Base-by-base conservation (phyloP, 2,888 invertebrate genomes). In the Metacarcinus magister region DNA sequence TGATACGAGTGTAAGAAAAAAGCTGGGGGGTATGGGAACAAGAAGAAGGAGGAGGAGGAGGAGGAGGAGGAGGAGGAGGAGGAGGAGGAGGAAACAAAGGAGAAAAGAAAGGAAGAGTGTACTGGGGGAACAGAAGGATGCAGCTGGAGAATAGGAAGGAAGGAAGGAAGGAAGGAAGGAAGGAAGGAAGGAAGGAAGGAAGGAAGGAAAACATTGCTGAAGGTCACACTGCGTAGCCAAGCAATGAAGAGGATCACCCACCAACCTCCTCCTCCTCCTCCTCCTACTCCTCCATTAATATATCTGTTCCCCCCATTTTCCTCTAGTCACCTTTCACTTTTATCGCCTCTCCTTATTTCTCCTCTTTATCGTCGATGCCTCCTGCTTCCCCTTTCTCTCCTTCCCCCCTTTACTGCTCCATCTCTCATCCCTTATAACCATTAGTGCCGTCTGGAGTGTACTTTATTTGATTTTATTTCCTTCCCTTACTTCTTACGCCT, bases 121-220 rank as follows among this genome's bases (percentile, higher is more conserved):
- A 5, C 48, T 48, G 48, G 48, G 48, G 13, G 13, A 8, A 8
- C 48, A 13, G 48, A 8, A 48, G 13, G 48, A 48, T n/a, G n/a
- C n/a, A n/a, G 23, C 3, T 16, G 19, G n/a, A n/a, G n/a, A n/a
- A n/a, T n/a, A 82, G 82, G 32, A 82, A 82, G 28, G 19, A 32
- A 82, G 82, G 82, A 82, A 75, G 75, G n/a, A 75, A 75, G 75
- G 75, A 75, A 75, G 75, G 75, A 75, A 75, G 75, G 75, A 75
- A 75, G 75, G 75, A 75, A 75, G 75, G 28, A 75, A 28, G 75
- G 28, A 75, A 28, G 75, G 28, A 75, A 28, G 75, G 28, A 75
- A 28, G 75, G 28, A 75, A 28, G 75, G 28, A 75, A 28, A 16
- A 82, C 23, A 67, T 4, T 3, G 67, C 67, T 67, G 67, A 67